phyloP scores from a whole-genome alignment of 2,797 vertebrate genomes.

The Pelobates cultripes region DNA sequence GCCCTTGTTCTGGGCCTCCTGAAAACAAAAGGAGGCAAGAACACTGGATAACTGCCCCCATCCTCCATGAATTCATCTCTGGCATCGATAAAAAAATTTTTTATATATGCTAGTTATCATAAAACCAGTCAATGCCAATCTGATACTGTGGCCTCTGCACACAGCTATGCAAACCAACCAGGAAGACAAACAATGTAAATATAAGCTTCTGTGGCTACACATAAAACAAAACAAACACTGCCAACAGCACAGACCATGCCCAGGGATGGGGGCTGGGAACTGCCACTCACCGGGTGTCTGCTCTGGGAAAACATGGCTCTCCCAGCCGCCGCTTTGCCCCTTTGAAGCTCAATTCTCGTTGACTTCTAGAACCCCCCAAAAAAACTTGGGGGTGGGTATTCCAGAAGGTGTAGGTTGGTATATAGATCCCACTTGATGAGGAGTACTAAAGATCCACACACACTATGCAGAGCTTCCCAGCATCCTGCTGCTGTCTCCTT shows the following conservation, averaged over 20 bases:
- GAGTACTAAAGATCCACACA: not conserved
- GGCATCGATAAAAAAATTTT: too few species aligned
- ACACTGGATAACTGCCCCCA: not conserved
- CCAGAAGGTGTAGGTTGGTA: not conserved
- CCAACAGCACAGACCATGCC: not conserved
- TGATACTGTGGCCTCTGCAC: not conserved
- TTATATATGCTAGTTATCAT: not conserved
- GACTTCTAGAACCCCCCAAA: constrained; percentile 53
- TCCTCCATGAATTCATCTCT: too few species aligned
- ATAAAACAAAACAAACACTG: not conserved
- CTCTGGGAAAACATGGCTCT: constrained; percentile 91
- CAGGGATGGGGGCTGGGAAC: too few species aligned
- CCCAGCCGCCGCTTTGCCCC: constrained; percentile 65
- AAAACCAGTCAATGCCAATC: not conserved
- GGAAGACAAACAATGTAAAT: not conserved
- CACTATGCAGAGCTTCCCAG: constrained; percentile 23
- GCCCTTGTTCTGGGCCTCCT: not conserved
- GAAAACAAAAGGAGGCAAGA: not conserved
- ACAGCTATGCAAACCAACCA: not conserved
- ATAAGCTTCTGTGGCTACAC: not conserved
- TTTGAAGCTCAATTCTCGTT: constrained; percentile 64
- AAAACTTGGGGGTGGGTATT: not conserved
- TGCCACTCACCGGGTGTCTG: constrained; percentile 88
- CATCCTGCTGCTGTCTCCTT: constrained; percentile 33
- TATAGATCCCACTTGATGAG: not conserved